These are phyloP conservation scores for Kryphioiulus occultus DNA, from an alignment of 2,888 invertebrate species.

Conservation along the genomic window DNA sequence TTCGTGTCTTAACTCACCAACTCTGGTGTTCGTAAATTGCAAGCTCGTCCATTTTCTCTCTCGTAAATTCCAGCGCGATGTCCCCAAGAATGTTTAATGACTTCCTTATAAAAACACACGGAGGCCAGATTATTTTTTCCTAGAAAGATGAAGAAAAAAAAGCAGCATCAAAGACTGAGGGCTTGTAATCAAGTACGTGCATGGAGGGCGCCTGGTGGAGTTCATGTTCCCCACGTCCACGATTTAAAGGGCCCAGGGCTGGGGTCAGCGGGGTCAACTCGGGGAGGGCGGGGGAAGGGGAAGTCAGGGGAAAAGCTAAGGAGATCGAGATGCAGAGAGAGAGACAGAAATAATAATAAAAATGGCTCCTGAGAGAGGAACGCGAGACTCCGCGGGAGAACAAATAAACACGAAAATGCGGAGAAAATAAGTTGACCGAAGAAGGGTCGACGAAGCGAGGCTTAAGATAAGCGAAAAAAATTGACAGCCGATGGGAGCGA, in stretches of 20 bases:
- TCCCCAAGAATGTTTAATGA: slow-evolving; percentile 1
- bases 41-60: neutral
- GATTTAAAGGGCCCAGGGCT: neutral
- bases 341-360: neutral
- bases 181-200: neutral
- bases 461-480: neutral
- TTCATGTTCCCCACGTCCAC: neutral
- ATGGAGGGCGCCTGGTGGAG: neutral
- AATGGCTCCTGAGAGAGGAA: slow-evolving; percentile 31
- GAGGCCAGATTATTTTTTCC: neutral
- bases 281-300: neutral
- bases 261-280: neutral
- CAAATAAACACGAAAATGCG: slow-evolving; percentile 14
- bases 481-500: neutral
- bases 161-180: no score
- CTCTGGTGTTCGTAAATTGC: neutral
- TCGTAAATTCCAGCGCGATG: neutral
- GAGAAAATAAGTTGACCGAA: neutral
- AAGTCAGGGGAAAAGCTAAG: neutral
- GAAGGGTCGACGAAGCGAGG: neutral
- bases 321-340: neutral
- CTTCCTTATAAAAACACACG: neutral
- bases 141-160: neutral
- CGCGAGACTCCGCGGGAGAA: neutral
- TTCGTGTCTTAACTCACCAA: neutral